Base-by-base conservation (phyloP, 2,888 invertebrate genomes). In the Caenorhabditis sulstoni region DNA sequence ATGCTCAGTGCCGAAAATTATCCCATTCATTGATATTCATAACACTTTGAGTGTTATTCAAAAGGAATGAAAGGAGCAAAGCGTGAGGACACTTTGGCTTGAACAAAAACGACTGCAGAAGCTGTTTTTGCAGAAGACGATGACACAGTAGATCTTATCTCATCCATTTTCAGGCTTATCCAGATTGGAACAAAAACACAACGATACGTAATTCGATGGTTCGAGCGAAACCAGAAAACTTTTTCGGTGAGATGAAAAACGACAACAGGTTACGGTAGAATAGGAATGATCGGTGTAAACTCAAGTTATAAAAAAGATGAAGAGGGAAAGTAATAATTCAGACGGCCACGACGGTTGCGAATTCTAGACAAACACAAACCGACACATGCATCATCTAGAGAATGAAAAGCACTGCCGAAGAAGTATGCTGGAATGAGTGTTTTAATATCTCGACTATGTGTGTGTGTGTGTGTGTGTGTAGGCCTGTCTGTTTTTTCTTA, bases 381-480 rank as follows among this genome's bases (percentile, higher is more conserved):
- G 50, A 73, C 50, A 64, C 64, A 73, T 73, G 57, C 73, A 61
- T 44, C 23, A 35, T 41, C 41, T 53, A 61, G 61, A 45, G 61
- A 66, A 29, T 29, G 29, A 5, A 57, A 47, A 66, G 64, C 41
- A 50, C 55, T 59, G 67, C 23, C 41, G 39, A 52, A 64, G 71
- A 62, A 61, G 70, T 50, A 61, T 68, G 55, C 35, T 61, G 57
- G 58, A 73, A 73, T 73, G 55, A 73, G 64, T 73, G 64, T 73
- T 73, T 73, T 73, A 73, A 73, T 73, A 73, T 73, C 73, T 73
- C 64, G 64, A 58, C 57, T 57, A 64, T 64, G 68, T 59, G 20
- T 58, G 49, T 64, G 47, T 64, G 47, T 50, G 35, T 52, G 49
- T 59, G 50, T 70, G 53, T 3, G 3, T 3, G 4, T 3, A 7